Evolutionary conservation across 1,140 invertebrate genomes (phyloP).

Genomic region (Rhyzopertha dominica): DNA sequence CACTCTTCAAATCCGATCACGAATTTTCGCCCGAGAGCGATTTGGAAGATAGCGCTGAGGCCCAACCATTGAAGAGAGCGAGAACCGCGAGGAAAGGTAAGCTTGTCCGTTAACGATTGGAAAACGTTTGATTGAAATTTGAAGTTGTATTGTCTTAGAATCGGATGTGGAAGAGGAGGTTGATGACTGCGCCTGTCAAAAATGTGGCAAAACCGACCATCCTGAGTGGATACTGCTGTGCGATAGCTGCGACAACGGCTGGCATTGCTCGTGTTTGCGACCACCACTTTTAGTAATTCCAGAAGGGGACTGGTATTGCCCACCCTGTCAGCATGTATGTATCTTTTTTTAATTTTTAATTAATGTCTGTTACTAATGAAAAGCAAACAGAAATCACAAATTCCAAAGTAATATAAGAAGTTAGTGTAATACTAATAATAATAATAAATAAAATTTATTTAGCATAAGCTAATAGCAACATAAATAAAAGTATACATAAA

Average conservation of each 20-base stretch:
- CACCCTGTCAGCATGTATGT: slow-evolving; percentile 84
- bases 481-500: too few species aligned
- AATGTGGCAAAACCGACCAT: slow-evolving; percentile 84
- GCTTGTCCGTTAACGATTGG: neutral
- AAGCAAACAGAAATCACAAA: too few species aligned
- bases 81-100: slow-evolving; percentile 54
- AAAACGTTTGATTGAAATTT: neutral
- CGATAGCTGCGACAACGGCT: slow-evolving; percentile 90
- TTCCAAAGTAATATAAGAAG: neutral
- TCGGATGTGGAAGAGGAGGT: slow-evolving; percentile 60
- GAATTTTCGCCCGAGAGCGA: slow-evolving; percentile 83
- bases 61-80: slow-evolving; percentile 58
- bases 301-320: slow-evolving; percentile 96
- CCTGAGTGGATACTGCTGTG: slow-evolving; percentile 95
- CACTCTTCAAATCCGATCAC: slow-evolving; percentile 79
- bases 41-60: slow-evolving; percentile 52
- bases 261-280: slow-evolving; percentile 89
- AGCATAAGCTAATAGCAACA: too few species aligned
- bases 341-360: too few species aligned
- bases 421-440: neutral
- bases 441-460: too few species aligned
- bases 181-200: slow-evolving; percentile 74
- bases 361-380: too few species aligned
- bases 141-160: slow-evolving; percentile 37
- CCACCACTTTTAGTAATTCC: slow-evolving; percentile 89